Evolutionary conservation across 2,888 invertebrate genomes (phyloP).

Genomic region (Nematopogon swammerdamellus): DNA sequence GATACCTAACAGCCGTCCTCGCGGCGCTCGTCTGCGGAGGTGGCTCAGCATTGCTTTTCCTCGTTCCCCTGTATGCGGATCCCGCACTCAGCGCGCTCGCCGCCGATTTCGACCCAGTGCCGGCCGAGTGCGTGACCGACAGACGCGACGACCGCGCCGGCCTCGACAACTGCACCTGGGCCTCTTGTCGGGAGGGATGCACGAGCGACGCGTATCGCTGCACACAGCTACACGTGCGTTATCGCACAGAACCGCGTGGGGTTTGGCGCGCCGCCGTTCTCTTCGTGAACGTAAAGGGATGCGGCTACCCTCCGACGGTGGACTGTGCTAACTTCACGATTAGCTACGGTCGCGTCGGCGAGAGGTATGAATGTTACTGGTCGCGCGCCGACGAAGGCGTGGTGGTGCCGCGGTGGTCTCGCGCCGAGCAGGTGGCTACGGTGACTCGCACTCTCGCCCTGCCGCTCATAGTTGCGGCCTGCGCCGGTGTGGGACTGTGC

Average conservation of each 20-base stretch:
- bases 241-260: constrained; percentile 40
- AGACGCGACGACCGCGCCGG: constrained; percentile 68
- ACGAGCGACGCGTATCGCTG: constrained; percentile 74
- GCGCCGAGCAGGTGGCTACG: constrained; percentile 76
- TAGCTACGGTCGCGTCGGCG: constrained; percentile 66
- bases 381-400: constrained; percentile 78
- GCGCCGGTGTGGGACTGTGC: constrained; percentile 81
- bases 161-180: constrained; percentile 76
- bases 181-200: constrained; percentile 77
- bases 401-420: constrained; percentile 79
- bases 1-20: constrained; percentile 41
- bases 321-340: constrained; percentile 74
- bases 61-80: constrained; percentile 49
- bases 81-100: constrained; percentile 60
- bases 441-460: constrained; percentile 82
- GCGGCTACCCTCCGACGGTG: constrained; percentile 77
- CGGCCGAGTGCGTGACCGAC: constrained; percentile 70
- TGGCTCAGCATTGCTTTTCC: constrained; percentile 44
- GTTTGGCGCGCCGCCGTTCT: constrained; percentile 61
- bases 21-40: constrained; percentile 45
- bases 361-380: constrained; percentile 56
- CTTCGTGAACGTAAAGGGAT: constrained; percentile 79
- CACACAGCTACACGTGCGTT: constrained; percentile 64
- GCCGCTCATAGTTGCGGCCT: constrained; percentile 79
- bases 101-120: constrained; percentile 71